Evolutionary conservation across 2,113 vertebrate species (phyloP).

Genomic region (Dicrurus megarhynchus): DNA sequence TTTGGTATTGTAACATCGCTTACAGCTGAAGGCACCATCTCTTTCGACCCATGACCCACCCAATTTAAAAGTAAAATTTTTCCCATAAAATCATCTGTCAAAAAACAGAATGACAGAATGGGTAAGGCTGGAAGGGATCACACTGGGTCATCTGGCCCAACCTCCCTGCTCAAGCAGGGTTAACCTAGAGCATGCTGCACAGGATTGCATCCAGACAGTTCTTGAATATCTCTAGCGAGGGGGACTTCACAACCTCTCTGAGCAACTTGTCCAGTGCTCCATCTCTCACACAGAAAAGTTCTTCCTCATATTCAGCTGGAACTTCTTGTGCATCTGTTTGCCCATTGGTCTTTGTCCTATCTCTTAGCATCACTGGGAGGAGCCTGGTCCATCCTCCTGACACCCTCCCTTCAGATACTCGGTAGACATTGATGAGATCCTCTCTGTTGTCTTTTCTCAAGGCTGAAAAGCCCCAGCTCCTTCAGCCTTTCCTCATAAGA

Average conservation of each 20-base stretch:
- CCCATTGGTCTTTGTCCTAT: neutral
- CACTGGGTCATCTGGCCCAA: neutral
- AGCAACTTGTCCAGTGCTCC: neutral
- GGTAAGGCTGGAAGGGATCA: neutral
- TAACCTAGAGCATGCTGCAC: neutral
- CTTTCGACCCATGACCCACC: fast-evolving
- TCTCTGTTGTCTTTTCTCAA: neutral
- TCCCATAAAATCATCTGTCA: neutral
- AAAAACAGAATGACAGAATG: neutral
- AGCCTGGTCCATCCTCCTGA: neutral
- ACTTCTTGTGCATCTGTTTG: neutral
- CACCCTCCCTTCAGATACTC: neutral
- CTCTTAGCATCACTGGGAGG: neutral
- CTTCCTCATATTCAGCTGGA: neutral
- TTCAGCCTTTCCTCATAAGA: neutral
- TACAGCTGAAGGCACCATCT: neutral
- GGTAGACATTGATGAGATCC: neutral
- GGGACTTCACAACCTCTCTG: neutral
- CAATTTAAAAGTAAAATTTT: neutral
- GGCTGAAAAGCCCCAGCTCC: neutral
- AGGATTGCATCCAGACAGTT: neutral
- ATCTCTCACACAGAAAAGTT: fast-evolving
- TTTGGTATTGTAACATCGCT: neutral
- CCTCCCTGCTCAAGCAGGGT: neutral
- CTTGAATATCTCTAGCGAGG: neutral